Conservation (phyloP, 2,888 invertebrate genomes). For the Thereva nobilitata region DNA sequence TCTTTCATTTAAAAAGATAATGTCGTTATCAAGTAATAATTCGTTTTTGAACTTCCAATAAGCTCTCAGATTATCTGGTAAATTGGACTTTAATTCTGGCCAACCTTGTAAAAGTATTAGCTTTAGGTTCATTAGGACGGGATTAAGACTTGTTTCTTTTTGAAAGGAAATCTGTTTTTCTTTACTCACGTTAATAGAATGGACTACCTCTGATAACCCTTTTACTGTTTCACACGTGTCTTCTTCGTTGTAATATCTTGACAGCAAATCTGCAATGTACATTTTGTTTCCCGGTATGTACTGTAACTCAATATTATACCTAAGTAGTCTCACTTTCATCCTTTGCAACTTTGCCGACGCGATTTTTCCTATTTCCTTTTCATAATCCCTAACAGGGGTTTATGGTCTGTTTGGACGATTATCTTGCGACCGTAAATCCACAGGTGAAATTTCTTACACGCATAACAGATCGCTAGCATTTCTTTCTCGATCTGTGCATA, state of each 20-base stretch:
- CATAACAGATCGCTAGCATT: conserved; percentile 42
- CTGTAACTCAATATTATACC: conserved; percentile 43
- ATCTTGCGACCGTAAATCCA: conserved; percentile 43
- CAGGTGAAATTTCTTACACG: conserved; percentile 43
- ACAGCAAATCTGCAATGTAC: conserved; percentile 41
- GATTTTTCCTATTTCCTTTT: conserved; percentile 32
- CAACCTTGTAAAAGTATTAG: conserved; percentile 1
- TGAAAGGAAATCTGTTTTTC: conserved; percentile 22
- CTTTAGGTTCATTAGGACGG: not conserved
- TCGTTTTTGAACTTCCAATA: conserved; percentile 7
- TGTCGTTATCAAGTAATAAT: not conserved
- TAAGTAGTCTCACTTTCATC: conserved; percentile 43
- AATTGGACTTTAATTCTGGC: not conserved
- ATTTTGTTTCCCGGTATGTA: conserved; percentile 45
- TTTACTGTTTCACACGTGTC: not conserved
- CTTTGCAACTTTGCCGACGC: conserved; percentile 26
- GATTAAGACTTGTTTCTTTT: conserved; percentile 21
- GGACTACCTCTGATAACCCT: conserved; percentile 33
- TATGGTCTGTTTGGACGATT: conserved; percentile 39
- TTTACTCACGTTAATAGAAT: not conserved
- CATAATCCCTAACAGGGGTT: conserved; percentile 36
- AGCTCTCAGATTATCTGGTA: not conserved
- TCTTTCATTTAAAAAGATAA: conserved; percentile 6
- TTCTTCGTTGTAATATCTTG: conserved; percentile 24
- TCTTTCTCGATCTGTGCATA: conserved; percentile 41